phyloP scores from a whole-genome alignment of 64 coral and sea anemone species.

The Montipora foliosa region DNA sequence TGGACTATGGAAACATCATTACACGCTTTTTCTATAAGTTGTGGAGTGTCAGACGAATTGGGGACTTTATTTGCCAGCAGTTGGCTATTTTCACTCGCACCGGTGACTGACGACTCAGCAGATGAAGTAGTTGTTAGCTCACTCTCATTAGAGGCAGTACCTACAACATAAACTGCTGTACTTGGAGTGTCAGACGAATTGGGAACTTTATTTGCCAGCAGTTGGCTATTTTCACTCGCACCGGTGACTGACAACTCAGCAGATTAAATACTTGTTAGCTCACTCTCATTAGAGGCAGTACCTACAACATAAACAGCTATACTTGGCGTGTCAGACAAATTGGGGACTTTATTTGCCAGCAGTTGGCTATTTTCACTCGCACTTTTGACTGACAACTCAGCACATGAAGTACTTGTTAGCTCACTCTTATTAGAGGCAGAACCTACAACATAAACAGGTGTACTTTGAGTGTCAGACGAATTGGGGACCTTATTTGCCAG shows the following conservation, averaged over 20 bases:
- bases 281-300: constrained; percentile 15
- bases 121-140: constrained; percentile 26
- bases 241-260: not conserved
- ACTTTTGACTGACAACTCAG: not conserved
- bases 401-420: constrained; percentile 9
- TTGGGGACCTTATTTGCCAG: constrained; percentile 13
- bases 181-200: not conserved
- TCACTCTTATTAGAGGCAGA: not conserved
- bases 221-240: constrained; percentile 21
- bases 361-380: constrained; percentile 17
- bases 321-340: constrained; percentile 6
- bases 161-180: not conserved
- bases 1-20: constrained; percentile 50
- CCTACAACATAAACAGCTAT: constrained; percentile 8
- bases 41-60: not conserved
- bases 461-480: not conserved
- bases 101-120: constrained; percentile 5
- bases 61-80: constrained; percentile 10
- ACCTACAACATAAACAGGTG: constrained; percentile 4
- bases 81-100: constrained; percentile 24
- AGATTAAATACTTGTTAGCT: constrained; percentile 19
- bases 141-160: constrained; percentile 16
- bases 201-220: constrained; percentile 11
- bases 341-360: constrained; percentile 6
- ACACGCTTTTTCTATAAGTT: constrained; percentile 38